Conservation (phyloP, 2,888 invertebrate genomes). For the Leptopilina myrica region DNA sequence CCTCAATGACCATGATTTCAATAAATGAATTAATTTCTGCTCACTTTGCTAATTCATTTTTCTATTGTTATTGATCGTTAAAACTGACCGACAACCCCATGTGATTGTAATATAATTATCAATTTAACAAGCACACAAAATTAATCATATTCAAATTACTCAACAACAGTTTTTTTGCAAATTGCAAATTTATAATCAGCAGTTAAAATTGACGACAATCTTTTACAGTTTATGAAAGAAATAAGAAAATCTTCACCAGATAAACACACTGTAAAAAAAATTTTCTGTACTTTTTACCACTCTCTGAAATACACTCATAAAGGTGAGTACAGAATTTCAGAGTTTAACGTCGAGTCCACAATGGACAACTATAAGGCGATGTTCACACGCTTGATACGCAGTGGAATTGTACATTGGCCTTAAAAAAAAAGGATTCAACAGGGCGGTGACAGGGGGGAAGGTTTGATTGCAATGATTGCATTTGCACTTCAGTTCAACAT, state of each 20-base stretch:
- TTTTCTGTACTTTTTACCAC: no score
- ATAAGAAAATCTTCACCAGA: background rate
- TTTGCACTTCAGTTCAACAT: no score
- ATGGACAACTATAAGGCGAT: no score
- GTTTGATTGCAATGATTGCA: no score
- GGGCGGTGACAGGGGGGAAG: no score
- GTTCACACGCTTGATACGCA: no score
- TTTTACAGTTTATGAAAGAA: background rate
- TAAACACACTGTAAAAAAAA: no score
- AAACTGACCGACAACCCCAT: conserved; percentile 42
- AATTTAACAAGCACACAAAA: conserved; percentile 4
- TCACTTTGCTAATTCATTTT: conserved; percentile 72
- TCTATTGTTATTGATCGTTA: conserved; percentile 75
- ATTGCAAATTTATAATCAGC: background rate
- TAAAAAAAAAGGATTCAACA: no score
- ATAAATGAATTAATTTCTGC: conserved; percentile 59
- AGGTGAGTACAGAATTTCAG: no score
- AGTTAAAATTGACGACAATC: background rate
- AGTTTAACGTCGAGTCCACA: no score
- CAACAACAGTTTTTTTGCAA: background rate
- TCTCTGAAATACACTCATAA: no score
- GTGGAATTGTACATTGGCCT: no score
- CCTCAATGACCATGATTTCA: conserved; percentile 70
- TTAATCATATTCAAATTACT: background rate
- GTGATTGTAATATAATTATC: conserved; percentile 29